These are phyloP conservation scores for Mellilla xanthometata DNA, from an alignment of 2,888 invertebrate species.

Conservation along the genomic window DNA sequence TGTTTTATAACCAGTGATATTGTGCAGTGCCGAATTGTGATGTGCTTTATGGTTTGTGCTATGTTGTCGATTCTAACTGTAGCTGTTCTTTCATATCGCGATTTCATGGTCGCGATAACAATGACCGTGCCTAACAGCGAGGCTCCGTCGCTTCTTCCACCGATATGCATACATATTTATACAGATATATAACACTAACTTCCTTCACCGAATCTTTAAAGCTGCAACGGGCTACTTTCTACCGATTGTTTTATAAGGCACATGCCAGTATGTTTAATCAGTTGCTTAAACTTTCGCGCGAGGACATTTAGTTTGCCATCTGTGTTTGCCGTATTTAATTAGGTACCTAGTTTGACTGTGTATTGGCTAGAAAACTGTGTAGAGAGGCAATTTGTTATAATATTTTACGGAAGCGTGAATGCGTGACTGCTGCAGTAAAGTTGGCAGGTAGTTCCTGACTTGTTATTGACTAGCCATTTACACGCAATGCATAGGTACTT, in stretches of 20 bases:
- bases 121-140: constrained; percentile 8
- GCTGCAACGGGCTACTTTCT: constrained; percentile 15
- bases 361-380: background rate
- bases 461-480: constrained; percentile 8
- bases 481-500: constrained; percentile 12
- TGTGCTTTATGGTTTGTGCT: constrained; percentile 18
- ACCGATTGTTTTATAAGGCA: constrained; percentile 8
- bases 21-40: constrained; percentile 43
- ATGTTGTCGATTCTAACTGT: background rate
- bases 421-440: constrained; percentile 11
- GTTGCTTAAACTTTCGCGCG: constrained; percentile 2
- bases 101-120: constrained; percentile 28
- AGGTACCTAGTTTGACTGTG: background rate
- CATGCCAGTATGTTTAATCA: constrained; percentile 11
- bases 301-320: background rate
- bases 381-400: constrained; percentile 5
- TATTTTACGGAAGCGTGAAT: constrained; percentile 13
- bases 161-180: constrained; percentile 18
- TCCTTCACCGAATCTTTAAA: constrained; percentile 9
- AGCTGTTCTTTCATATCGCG: constrained; percentile 18
- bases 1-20: constrained; percentile 57
- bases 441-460: constrained; percentile 10
- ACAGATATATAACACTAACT: constrained; percentile 1
- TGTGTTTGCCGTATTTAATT: background rate
- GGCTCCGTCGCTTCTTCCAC: constrained; percentile 21